Evolutionary conservation across 2,888 invertebrate species (phyloP).

Genomic region (Ectropis crepuscularia): DNA sequence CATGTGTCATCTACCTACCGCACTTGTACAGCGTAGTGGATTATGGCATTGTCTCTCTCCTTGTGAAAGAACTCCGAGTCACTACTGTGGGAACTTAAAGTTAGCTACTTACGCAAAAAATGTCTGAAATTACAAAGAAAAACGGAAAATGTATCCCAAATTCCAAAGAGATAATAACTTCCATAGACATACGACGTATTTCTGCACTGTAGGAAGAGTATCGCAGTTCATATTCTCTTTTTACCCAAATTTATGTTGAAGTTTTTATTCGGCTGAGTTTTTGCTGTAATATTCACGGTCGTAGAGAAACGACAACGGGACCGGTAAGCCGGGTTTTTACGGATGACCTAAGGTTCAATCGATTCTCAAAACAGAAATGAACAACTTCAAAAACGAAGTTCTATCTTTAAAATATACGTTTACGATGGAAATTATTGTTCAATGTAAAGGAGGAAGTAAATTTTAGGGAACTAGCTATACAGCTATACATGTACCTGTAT

Average conservation of each 20-base stretch:
- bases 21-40: too few species aligned
- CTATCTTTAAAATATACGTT: constrained; percentile 5
- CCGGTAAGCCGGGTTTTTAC: constrained; percentile 33
- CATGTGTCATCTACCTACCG: too few species aligned
- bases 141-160: not conserved
- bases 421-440: not conserved
- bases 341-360: constrained; percentile 42
- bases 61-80: too few species aligned
- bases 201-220: not conserved
- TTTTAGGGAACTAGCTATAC: too few species aligned
- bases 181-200: not conserved
- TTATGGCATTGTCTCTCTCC: too few species aligned
- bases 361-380: constrained; percentile 19
- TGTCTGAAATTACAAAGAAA: too few species aligned
- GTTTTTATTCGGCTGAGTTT: constrained; percentile 46
- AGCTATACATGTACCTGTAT: too few species aligned
- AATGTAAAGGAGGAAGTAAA: too few species aligned
- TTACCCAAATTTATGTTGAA: constrained; percentile 22
- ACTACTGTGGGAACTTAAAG: too few species aligned
- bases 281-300: constrained; percentile 46
- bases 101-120: too few species aligned
- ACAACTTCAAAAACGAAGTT: constrained; percentile 2
- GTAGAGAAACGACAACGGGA: constrained; percentile 42
- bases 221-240: constrained; percentile 12
- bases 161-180: not conserved